These are phyloP conservation scores for Pontoporia blainvillei DNA, from an alignment of 2,113 vertebrate species.

Conservation along the genomic window DNA sequence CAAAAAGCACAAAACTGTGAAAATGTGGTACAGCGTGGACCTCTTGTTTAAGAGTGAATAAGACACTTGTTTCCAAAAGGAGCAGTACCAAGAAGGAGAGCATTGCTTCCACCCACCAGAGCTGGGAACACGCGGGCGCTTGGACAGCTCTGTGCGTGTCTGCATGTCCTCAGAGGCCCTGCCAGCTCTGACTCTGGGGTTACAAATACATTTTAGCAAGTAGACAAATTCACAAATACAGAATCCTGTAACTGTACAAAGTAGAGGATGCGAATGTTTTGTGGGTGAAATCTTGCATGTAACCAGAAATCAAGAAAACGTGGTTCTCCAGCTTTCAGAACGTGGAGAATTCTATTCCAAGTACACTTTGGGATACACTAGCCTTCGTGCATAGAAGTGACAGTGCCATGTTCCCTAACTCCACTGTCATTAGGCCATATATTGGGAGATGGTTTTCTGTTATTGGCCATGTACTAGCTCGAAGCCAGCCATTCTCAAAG, in stretches of 20 bases:
- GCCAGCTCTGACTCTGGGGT: background rate
- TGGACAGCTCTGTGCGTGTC: background rate
- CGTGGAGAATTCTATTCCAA: background rate
- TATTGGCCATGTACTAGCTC: background rate
- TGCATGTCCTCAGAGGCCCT: background rate
- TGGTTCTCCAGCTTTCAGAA: background rate
- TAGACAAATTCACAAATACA: background rate
- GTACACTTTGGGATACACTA: background rate
- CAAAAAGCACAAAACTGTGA: background rate
- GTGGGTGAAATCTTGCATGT: background rate
- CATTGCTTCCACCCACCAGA: background rate
- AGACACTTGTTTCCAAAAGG: background rate
- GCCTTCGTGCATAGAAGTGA: background rate
- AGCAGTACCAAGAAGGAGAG: background rate
- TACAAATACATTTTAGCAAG: background rate
- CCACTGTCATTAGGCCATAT: background rate
- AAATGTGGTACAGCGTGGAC: background rate
- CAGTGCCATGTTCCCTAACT: background rate
- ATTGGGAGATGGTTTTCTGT: background rate
- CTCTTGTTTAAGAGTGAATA: background rate
- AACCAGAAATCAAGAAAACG: background rate
- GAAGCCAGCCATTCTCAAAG: background rate
- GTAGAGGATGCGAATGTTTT: background rate
- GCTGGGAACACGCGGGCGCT: background rate
- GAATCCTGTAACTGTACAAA: background rate